These are phyloP conservation scores for Calliphora vomitoria DNA, from an alignment of 2,888 invertebrate species.

Conservation along the genomic window DNA sequence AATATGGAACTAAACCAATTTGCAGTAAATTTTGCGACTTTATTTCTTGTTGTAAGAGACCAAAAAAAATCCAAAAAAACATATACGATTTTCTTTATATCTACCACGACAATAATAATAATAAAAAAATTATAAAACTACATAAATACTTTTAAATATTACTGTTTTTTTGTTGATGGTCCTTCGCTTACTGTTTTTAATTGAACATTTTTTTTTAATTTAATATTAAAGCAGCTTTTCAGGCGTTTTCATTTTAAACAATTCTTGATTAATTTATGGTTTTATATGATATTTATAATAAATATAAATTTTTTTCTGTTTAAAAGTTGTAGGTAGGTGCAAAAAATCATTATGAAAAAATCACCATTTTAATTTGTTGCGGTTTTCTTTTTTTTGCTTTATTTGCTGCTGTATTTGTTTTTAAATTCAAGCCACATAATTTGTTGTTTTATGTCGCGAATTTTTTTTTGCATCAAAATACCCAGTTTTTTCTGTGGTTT, in stretches of 20 bases:
- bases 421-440: slow-evolving; percentile 71
- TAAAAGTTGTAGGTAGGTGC: slow-evolving; percentile 45
- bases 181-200: slow-evolving; percentile 24
- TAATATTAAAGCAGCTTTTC: slow-evolving; percentile 45
- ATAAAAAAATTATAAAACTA: slow-evolving; percentile 24
- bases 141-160: slow-evolving; percentile 38
- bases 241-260: slow-evolving; percentile 37
- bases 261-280: slow-evolving; percentile 66
- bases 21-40: slow-evolving; percentile 84
- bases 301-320: slow-evolving; percentile 36
- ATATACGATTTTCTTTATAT: slow-evolving; percentile 46
- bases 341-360: slow-evolving; percentile 57
- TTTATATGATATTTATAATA: slow-evolving; percentile 63
- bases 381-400: slow-evolving; percentile 47
- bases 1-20: slow-evolving; percentile 81
- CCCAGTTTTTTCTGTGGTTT: slow-evolving; percentile 55
- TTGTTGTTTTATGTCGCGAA: slow-evolving; percentile 59
- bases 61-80: slow-evolving; percentile 19
- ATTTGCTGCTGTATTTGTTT: slow-evolving; percentile 31
- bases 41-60: slow-evolving; percentile 75
- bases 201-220: slow-evolving; percentile 19
- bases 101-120: slow-evolving; percentile 29
- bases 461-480: slow-evolving; percentile 7
- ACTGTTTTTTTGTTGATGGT: not conserved
- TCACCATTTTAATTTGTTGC: slow-evolving; percentile 69